Base-by-base conservation (phyloP, 2,888 invertebrate genomes). In the Anthophora plumipes region DNA sequence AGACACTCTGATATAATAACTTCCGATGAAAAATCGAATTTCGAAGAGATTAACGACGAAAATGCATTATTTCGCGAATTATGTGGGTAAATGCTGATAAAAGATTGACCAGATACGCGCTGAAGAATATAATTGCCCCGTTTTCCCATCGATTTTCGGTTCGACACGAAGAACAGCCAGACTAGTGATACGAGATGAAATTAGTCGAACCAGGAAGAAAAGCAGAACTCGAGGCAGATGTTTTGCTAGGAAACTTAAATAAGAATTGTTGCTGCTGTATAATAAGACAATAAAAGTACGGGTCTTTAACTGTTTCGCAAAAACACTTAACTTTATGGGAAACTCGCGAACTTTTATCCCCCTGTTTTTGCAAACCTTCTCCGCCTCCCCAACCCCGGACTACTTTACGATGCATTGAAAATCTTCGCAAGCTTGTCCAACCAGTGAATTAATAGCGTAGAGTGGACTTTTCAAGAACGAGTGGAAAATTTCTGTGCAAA, bases 341-440 rank as follows among this genome's bases (percentile, higher is more conserved):
- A 80, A 67, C 54, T 77, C 68, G n/a, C 39, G 12, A 80, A 80
- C 71, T 77, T 71, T 52, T 52, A 57, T 66, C 69, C 48, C 39
- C 39, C 52, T 64, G 69, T 69, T 79, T 70, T 69, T 76, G 64
- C 59, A 59, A 66, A 70, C 78, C 37, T 59, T 60, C 4, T 64
- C 48, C 61, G 22, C 22, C n/a, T n/a, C n/a, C n/a, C n/a, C n/a
- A n/a, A n/a, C n/a, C n/a, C 64, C 46, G 39, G 55, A 54, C 71
- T 74, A 71, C 70, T 77, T 60, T 77, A 71, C 73, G 60, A 84
- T 83, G 73, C 77, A 77, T 84, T 80, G 80, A 80, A 84, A 84
- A 77, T 84, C 60, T 84, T 61, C 8, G 37, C 68, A 48, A 68
- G 71, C n/a, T 77, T 74, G 52, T 69, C 60, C 57, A 37, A 59